Evolutionary conservation across 30 jellyfish, hydroid and myxozoan genomes (phyloP).

Genomic region (Cassiopea xamachana): DNA sequence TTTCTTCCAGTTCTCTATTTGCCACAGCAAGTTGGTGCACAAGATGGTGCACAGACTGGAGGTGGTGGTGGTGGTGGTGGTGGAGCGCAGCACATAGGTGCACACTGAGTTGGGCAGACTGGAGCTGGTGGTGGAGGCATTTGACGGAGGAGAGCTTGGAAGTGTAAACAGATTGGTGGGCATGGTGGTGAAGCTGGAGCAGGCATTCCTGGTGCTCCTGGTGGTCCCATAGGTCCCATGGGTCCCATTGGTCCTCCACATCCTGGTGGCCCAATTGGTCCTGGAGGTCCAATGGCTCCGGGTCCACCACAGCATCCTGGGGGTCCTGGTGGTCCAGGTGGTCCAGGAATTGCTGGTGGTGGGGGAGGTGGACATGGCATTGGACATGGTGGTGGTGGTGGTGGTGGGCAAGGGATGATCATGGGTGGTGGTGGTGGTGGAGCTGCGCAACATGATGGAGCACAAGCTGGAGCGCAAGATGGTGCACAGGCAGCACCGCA

Average conservation of each 20-base stretch:
- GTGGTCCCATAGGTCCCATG: constrained; percentile 90
- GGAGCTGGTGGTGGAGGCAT: constrained; percentile 89
- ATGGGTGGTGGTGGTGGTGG: constrained; percentile 85
- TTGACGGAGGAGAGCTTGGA: constrained; percentile 86
- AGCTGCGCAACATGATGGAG: constrained; percentile 92
- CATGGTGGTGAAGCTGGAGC: constrained; percentile 90
- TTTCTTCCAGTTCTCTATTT: constrained; percentile 35
- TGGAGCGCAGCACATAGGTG: constrained; percentile 87
- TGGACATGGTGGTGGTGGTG: constrained; percentile 91
- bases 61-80: constrained; percentile 92
- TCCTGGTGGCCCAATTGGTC: constrained; percentile 94
- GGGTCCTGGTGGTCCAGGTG: constrained; percentile 91
- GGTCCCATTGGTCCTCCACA: constrained; percentile 89
- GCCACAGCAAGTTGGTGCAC: constrained; percentile 92
- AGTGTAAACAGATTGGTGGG: constrained; percentile 95
- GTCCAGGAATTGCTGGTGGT: constrained; percentile 86
- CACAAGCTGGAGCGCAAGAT: constrained; percentile 93
- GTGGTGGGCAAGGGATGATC: constrained; percentile 88
- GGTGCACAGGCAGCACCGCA: constrained; percentile 88
- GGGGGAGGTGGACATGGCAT: constrained; percentile 54
- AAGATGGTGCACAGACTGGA: constrained; percentile 82
- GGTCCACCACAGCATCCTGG: constrained; percentile 95
- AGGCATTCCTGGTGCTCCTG: constrained; percentile 96
- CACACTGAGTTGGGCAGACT: constrained; percentile 66
- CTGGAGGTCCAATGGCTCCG: constrained; percentile 97